These are phyloP conservation scores for Notiomystis cincta DNA, from an alignment of 2,113 vertebrate genomes.

Conservation along the genomic window DNA sequence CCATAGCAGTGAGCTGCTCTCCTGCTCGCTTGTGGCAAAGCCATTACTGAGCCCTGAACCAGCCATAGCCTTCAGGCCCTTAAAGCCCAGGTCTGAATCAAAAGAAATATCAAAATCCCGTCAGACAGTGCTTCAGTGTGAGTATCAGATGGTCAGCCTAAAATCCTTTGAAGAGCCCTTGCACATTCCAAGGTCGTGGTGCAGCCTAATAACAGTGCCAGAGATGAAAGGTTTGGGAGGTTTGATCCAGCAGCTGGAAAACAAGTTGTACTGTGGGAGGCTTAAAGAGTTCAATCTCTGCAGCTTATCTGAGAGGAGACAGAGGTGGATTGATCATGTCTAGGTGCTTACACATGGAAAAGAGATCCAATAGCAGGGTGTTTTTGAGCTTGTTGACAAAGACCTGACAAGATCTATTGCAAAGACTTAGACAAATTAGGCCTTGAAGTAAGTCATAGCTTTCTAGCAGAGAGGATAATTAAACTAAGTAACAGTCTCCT, in stretches of 20 bases:
- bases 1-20: background rate
- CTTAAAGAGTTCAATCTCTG: background rate
- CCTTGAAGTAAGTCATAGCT: background rate
- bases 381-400: background rate
- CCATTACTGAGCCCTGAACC: background rate
- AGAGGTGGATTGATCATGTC: background rate
- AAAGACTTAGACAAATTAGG: background rate
- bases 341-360: background rate
- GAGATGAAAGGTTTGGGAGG: conserved; percentile 34
- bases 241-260: conserved; percentile 15
- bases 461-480: background rate
- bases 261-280: background rate
- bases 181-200: background rate
- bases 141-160: conserved; percentile 18
- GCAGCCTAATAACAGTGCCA: background rate
- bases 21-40: background rate
- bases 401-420: background rate
- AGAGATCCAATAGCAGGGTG: background rate
- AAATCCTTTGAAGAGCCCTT: conserved; percentile 35
- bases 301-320: background rate
- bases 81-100: background rate
- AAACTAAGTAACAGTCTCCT: background rate
- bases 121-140: background rate
- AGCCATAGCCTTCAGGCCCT: background rate
- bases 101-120: conserved; percentile 19